Conservation (phyloP, 2,797 vertebrate species). For the Rachycentron canadum region DNA sequence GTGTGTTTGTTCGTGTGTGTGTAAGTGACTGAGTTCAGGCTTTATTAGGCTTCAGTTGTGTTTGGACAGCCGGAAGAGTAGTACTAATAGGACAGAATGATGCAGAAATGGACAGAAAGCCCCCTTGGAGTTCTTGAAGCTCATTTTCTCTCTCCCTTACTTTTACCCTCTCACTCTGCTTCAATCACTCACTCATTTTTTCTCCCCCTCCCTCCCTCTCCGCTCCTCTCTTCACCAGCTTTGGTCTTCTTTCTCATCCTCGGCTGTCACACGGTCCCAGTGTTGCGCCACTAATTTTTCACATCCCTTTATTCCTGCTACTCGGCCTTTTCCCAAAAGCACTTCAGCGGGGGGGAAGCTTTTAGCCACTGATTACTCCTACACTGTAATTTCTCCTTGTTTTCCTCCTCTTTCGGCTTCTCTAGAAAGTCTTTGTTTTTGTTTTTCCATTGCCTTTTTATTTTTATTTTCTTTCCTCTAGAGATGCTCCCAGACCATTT, state of each 20-base stretch:
- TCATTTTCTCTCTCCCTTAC: slow-evolving; percentile 76
- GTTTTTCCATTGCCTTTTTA: background rate
- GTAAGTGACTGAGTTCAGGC: slow-evolving; percentile 77
- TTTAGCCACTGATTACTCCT: slow-evolving; percentile 83
- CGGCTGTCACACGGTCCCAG: slow-evolving; percentile 68
- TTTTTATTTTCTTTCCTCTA: background rate
- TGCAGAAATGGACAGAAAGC: slow-evolving; percentile 84
- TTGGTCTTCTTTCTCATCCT: slow-evolving; percentile 67
- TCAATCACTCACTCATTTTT: slow-evolving; percentile 75
- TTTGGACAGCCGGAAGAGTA: slow-evolving; percentile 84
- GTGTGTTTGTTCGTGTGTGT: slow-evolving; percentile 66
- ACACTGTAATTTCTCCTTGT: slow-evolving; percentile 78
- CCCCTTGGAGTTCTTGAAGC: slow-evolving; percentile 74
- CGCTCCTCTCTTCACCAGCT: slow-evolving; percentile 60
- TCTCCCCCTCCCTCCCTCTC: slow-evolving; percentile 18
- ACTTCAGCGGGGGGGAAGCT: slow-evolving; percentile 83
- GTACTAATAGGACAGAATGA: slow-evolving; percentile 84
- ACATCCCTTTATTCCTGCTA: slow-evolving; percentile 77
- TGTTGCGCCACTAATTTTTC: slow-evolving; percentile 77
- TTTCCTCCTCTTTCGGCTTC: slow-evolving; percentile 65
- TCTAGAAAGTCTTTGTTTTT: slow-evolving; percentile 49
- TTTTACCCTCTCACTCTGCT: slow-evolving; percentile 72
- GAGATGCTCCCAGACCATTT: too few relatives aligned
- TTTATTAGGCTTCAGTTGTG: slow-evolving; percentile 84
- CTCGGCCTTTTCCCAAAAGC: slow-evolving; percentile 78